Base-by-base conservation (phyloP, 92 coral and sea anemone genomes). In the Phymanthus crucifer region DNA sequence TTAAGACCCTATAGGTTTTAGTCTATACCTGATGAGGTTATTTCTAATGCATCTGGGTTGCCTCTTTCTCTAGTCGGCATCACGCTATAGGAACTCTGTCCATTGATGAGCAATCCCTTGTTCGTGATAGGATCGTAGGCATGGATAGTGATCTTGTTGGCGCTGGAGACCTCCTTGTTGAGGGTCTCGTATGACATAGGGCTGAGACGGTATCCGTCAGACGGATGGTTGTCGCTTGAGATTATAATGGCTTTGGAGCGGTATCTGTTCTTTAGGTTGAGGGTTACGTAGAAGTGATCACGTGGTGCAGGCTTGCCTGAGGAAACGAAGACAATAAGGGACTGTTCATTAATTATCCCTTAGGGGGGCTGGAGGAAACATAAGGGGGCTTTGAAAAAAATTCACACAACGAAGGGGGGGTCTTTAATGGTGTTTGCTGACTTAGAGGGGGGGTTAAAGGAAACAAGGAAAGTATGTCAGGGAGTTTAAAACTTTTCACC, bases 151-250 rank as follows among this genome's bases (percentile, higher is more conserved):
- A 95, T 74, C 23, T 80, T 89, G 21, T 86, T 67, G 18, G 91
- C 92, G 32, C 72, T 80, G 75, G 84, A 79, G 14, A 93, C 64
- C 43, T 89, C 96, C 82, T 95, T 95, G 21, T 96, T 89, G 45
- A 95, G 80, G 40, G 88, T 80, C 50, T 88, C 86, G 14, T 67
- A 78, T 64, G 83, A 72, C 46, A 76, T 88, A 12, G 99, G 94
- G 24, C 80, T 89, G 48, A 95, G 65, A 7, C 80, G 85, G 38
- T 83, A 83, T 17, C 97, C 97, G 29, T 91, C 96, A 4, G 96
- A 86, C 14, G 99, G 99, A 71, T 95, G 97, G 71, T 93, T 95
- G 73, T 95, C 99, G 52, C 93, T 90, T 2, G 98, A 91, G 61
- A 85, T 79, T 27, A 95, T 69, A 33, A 88, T 79, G 3, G 85